Conservation (phyloP, 2,888 invertebrate species). For the Drosophila borealis region DNA sequence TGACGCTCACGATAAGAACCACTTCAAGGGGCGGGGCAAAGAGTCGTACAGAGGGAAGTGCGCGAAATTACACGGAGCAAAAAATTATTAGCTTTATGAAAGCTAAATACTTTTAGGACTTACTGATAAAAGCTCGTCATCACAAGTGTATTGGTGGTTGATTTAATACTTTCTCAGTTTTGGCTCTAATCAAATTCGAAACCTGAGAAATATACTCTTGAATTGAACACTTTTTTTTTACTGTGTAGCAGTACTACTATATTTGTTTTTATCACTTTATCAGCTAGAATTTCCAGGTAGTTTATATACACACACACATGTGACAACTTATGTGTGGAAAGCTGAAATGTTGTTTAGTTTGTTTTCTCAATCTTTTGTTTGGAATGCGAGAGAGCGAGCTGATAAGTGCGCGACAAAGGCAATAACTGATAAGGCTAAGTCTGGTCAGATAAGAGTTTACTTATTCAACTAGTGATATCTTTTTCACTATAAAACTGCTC, state of each 20-base stretch:
- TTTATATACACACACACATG: constrained; percentile 8
- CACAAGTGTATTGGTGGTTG: background rate
- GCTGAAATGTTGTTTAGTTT: constrained; percentile 58
- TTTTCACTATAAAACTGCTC: constrained; percentile 28
- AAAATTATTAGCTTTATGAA: background rate
- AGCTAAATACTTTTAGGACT: background rate
- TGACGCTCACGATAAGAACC: constrained; percentile 50
- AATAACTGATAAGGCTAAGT: constrained; percentile 68
- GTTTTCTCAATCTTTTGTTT: constrained; percentile 79
- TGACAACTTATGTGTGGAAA: constrained; percentile 19
- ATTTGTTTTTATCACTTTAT: constrained; percentile 59
- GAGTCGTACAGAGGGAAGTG: background rate
- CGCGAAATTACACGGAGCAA: constrained; percentile 33
- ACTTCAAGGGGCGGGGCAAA: constrained; percentile 14
- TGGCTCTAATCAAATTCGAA: background rate
- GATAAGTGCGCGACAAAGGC: constrained; percentile 64
- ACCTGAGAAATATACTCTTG: background rate
- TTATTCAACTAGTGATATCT: constrained; percentile 27
- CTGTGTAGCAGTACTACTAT: constrained; percentile 33
- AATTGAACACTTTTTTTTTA: background rate
- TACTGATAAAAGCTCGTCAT: background rate
- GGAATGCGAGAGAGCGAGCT: constrained; percentile 36
- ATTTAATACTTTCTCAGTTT: background rate
- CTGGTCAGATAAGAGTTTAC: constrained; percentile 37
- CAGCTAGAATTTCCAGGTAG: constrained; percentile 65